phyloP scores from a whole-genome alignment of 1,140 invertebrate genomes.

The Pachyrhynchus sulphureomaculatus region DNA sequence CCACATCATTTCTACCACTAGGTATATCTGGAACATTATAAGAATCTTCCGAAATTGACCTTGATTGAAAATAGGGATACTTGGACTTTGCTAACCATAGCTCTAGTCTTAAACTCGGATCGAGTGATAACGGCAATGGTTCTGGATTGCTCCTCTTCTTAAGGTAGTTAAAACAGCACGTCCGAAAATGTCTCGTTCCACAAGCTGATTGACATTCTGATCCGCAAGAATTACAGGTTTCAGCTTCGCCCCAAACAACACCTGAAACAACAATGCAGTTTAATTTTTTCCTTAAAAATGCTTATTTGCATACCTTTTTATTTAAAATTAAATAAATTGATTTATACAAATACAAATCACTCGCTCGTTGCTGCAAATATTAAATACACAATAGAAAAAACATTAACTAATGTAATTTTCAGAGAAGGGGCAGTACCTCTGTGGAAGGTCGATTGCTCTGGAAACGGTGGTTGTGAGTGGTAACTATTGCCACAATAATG shows the following conservation, averaged over 20 bases:
- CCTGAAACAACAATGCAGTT: no score
- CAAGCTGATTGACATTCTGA: slow-evolving; percentile 59
- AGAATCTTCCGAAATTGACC: not conserved
- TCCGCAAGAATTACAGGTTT: slow-evolving; percentile 60
- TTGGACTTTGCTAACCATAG: slow-evolving; percentile 46
- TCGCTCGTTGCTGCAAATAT: no score
- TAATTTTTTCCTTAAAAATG: no score
- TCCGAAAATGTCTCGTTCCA: slow-evolving; percentile 59
- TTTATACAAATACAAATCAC: no score
- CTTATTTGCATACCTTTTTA: no score
- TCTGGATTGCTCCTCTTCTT: slow-evolving; percentile 49
- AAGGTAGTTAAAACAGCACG: slow-evolving; percentile 65
- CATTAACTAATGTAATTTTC: no score
- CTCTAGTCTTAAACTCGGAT: slow-evolving; percentile 47
- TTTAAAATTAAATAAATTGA: no score
- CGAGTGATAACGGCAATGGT: slow-evolving; percentile 32
- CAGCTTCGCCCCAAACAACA: slow-evolving; percentile 48
- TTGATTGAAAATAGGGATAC: slow-evolving; percentile 37
- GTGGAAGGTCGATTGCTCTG: no score
- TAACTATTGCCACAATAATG: no score
- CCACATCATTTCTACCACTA: not conserved
- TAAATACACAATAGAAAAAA: no score
- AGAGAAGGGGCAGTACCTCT: no score
- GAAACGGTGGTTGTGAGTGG: no score
- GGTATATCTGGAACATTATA: not conserved